Percentiles rank a stretch among this genome's conserved stretches.
Evolutionary conservation across 2,797 vertebrate species (phyloP).

Genomic region (Dromococcyx pavoninus): DNA sequence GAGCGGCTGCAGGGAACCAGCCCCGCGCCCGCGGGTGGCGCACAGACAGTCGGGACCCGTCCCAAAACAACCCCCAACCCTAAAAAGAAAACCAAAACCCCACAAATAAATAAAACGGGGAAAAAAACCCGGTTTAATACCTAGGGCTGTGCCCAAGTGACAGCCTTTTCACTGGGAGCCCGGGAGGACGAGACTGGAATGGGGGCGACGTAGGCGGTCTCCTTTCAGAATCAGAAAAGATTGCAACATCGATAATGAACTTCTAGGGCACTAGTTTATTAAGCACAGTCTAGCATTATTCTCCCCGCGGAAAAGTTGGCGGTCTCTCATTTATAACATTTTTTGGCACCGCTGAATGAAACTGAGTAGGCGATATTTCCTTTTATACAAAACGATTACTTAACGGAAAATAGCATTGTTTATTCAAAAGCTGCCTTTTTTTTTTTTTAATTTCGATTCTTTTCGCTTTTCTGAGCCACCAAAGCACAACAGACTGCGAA

Average conservation of each 20-base stretch:
- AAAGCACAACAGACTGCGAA: conserved; percentile 73
- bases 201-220: conserved; percentile 79
- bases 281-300: conserved; percentile 78
- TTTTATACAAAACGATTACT: conserved; percentile 77
- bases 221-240: conserved; percentile 66
- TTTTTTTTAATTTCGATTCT: conserved; percentile 70
- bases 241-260: conserved; percentile 81
- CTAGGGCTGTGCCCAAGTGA: conserved; percentile 22
- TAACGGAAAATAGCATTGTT: conserved; percentile 76
- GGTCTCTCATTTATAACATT: conserved; percentile 79
- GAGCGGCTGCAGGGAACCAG: not conserved
- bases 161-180: conserved; percentile 59
- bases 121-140: conserved; percentile 50
- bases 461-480: conserved; percentile 62
- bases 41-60: too few species aligned
- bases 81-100: not conserved
- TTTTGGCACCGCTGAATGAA: conserved; percentile 81
- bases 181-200: conserved; percentile 64
- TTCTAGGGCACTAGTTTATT: conserved; percentile 75
- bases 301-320: conserved; percentile 74
- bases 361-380: conserved; percentile 81
- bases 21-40: too few species aligned
- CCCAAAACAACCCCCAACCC: not conserved
- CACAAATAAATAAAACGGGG: not conserved
- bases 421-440: conserved; percentile 74